Evolutionary conservation across 2,888 invertebrate species (phyloP), one percentile per base, ranked within the genome.

Genomic region (Stenichneumon culpator): DNA sequence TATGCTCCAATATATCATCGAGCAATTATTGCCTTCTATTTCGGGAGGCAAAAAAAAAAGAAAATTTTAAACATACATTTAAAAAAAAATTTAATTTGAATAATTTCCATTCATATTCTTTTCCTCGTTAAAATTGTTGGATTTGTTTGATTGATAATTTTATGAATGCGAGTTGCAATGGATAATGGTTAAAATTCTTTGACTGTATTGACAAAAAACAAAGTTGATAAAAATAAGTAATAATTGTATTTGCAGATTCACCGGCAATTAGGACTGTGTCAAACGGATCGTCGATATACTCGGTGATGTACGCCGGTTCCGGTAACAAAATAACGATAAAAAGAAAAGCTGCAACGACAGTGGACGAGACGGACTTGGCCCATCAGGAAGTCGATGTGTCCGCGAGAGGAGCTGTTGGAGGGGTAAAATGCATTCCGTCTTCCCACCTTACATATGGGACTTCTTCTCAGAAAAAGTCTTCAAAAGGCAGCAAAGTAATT

Each of bases 281-380:
- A 57, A 96, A 95, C 92, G 95, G 95, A 72, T 95, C 96, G 25
- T 95, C 96, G 22, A 95, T 96, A 92, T 97, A 97, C 94, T 97
- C 97, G 86, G 97, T 97, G 67, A 96, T 97, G 95, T 97, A 97
- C 94, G 96, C 97, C 77, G 97, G 97, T 19, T 95, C 96, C 87
- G 97, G 97, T 75, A 97, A 97, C 93, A 97, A 97, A 95, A 97
- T 97, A 89, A 97, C 97, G 67, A 97, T 97, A 88, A 97, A 97
- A 93, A 95, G 97, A 88, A 97, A 97, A 95, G 96, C 96, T 80
- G 94, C 96, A 22, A 92, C 92, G 39, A 85, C 89, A 47, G 83
- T 84, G 19, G 95, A 95, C 85, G 95, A 95, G 75, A 94, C 94
- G 65, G 95, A 95, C 6, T 78, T 79, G 67, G 90, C 94, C 36